Base-by-base conservation (phyloP, 2,797 vertebrate species). In the Myotis pilosus region DNA sequence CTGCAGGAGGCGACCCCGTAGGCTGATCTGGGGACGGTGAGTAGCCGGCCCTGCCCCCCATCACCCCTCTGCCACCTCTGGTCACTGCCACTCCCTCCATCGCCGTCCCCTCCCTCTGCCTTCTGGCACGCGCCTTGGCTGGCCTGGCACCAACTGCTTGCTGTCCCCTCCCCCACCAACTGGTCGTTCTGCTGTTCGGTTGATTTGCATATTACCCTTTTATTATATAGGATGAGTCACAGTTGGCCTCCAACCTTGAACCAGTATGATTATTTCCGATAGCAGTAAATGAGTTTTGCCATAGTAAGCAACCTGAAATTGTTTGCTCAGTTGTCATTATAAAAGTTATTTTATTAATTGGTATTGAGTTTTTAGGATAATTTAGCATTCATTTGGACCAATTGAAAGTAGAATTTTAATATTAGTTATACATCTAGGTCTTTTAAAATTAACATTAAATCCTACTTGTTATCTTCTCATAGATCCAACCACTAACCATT, bases 281-380 rank as follows among this genome's bases (percentile, higher is more conserved):
- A 62, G 57, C 8, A 89, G 6, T 38, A 71, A 55, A 10, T 82
- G 17, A 68, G 3, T 47, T 47, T 23, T 72, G 5, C 20, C 20
- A 36, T 10, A 47, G 20, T 51, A 60, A 89, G 28, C 8, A 68
- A 9, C 4, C 57, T 87, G 10, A 83, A 89, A 75, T 68, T 49
- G 22, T 69, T 79, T 91, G 11, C 19, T n/a, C 81, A 19, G 20
- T 51, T 6, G 57, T 30, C 19, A 80, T 16, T 53, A 75, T 30
- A 57, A 30, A 80, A 47, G 3, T 69, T 87, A 3, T 82, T 92
- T 84, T 25, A 76, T 79, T 74, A 47, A 51, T 69, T 64, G 51
- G 33, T 71, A 81, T 57, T 23, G 25, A 69, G 68, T 69, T 20
- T 60, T 91, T 75, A 71, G 19, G 4, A 25, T 64, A 84, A 74